Conservation (phyloP, 2,888 invertebrate species). For the Pecten maximus region DNA sequence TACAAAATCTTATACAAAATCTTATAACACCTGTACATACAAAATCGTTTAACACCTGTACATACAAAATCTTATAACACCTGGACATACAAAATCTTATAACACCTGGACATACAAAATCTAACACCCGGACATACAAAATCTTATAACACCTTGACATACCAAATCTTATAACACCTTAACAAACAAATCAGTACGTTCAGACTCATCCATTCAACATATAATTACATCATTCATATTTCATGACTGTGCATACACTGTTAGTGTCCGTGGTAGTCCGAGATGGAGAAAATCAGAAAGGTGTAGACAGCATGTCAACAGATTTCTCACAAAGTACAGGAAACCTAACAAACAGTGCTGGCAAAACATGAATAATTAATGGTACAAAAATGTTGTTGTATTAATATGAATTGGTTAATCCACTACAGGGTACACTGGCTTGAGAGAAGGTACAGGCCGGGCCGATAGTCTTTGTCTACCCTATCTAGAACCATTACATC, state of each 20-base stretch:
- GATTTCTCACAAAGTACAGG: not conserved
- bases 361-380: not conserved
- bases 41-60: too few species aligned
- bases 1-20: too few species aligned
- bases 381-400: not conserved
- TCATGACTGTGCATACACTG: not conserved
- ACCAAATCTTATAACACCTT: too few species aligned
- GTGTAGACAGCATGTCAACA: not conserved
- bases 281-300: not conserved
- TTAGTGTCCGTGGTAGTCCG: not conserved
- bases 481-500: too few species aligned
- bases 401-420: not conserved
- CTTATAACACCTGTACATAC: too few species aligned
- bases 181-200: too few species aligned
- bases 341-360: not conserved
- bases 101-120: too few species aligned
- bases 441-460: not conserved
- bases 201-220: not conserved
- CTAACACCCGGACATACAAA: too few species aligned
- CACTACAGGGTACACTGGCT: not conserved
- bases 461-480: too few species aligned
- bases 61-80: too few species aligned
- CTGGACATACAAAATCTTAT: too few species aligned
- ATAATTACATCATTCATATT: not conserved
- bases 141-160: too few species aligned